Base-by-base conservation (phyloP, 1,140 invertebrate genomes). In the Vanessa tameamea region DNA sequence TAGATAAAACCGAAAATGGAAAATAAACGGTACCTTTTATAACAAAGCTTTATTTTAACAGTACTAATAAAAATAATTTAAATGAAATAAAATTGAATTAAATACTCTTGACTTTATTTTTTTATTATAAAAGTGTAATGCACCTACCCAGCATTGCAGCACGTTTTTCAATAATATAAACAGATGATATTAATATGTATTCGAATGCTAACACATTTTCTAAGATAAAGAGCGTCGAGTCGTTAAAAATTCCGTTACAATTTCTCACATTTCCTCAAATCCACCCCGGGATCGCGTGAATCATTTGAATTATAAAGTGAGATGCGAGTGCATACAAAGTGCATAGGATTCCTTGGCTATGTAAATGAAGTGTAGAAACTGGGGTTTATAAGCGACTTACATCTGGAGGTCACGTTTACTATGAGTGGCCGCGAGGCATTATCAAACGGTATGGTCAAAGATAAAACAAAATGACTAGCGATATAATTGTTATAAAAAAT, bases 241-340 rank as follows among this genome's bases (percentile, higher is more conserved):
- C 51, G 64, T 73, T 67, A 70, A 87, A 83, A 87, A 88, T 83
- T 87, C 87, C 89, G 89, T 92, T 92, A 91, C 79, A 87, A 86
- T 83, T 92, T 92, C 90, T 91, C 90, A 92, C 88, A 92, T 91
- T 88, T 87, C 82, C 84, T 83, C 74, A 79, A 85, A 87, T 86
- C 84, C 83, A 81, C 78, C 79, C 81, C 68, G 82, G 76, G 80
- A 82, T 83, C 77, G 75, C 76, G 82, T 81, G 86, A 82, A 85
- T 87, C 81, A 91, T 92, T 89, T 91, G 87, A 91, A 90, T 92
- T 91, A 91, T 90, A 89, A 90, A 89, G 87, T 85, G 84, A 82
- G 82, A 87, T 83, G 81, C 76, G 88, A 88, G 82, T 88, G 89
- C 90, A 91, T 84, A 82, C 87, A 82, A 82, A 86, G 84, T 89